Evolutionary conservation across 2,113 vertebrate genomes (phyloP).

Genomic region (Rattus rattus): DNA sequence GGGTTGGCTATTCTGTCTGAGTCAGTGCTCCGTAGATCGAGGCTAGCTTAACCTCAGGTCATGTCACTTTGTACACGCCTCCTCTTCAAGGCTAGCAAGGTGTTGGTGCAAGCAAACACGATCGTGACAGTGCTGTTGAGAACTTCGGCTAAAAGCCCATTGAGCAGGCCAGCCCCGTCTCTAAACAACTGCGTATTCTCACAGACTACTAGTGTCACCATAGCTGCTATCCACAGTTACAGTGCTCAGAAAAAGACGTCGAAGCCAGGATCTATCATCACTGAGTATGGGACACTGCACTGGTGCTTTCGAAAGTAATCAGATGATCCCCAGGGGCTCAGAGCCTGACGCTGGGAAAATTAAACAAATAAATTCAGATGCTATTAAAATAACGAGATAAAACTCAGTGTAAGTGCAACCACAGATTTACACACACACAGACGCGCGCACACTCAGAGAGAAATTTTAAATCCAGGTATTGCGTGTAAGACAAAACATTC

Average conservation of each 20-base stretch:
- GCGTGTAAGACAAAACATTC: background rate
- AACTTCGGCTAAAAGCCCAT: background rate
- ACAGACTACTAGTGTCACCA: background rate
- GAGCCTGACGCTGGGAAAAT: background rate
- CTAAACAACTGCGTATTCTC: background rate
- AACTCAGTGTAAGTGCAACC: slow-evolving; percentile 22
- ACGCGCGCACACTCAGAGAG: background rate
- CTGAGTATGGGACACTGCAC: background rate
- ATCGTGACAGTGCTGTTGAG: background rate
- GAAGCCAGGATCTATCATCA: background rate
- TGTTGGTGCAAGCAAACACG: background rate
- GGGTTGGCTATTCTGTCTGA: background rate
- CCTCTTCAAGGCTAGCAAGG: background rate
- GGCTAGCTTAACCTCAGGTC: background rate
- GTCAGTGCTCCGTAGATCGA: background rate
- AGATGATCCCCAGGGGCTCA: background rate
- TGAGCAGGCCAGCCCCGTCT: background rate
- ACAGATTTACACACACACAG: background rate
- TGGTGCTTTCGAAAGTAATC: slow-evolving; percentile 35
- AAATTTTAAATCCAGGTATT: background rate
- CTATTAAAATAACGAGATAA: slow-evolving; percentile 16
- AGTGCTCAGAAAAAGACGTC: background rate
- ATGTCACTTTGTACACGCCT: background rate
- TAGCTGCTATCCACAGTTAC: background rate
- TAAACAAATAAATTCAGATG: slow-evolving; percentile 34